Evolutionary conservation across 1,140 invertebrate species (phyloP), one percentile per base, ranked within the genome.

Genomic region (Drosophila navojoa): DNA sequence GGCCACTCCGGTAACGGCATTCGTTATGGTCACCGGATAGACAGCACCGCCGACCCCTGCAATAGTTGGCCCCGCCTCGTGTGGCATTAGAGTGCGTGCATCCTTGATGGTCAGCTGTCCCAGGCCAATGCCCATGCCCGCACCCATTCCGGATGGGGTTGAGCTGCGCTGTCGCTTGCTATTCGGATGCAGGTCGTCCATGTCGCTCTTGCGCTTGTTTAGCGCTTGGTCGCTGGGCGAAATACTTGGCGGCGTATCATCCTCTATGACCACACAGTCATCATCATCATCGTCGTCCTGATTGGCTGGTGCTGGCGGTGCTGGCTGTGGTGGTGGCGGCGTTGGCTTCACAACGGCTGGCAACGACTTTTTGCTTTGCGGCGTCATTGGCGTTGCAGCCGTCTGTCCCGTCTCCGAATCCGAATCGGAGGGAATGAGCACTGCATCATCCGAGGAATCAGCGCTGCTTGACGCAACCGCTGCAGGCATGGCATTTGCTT

Each of bases 221-320:
- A 72, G 66, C 54, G 70, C 74, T 35, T 63, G 42, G 10, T 71
- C 61, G 64, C 49, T 89, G 19, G 84, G 76, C 44, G 84, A 89
- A 77, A 60, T 89, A 74, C 67, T 87, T 69, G 85, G 85, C 35
- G 90, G 86, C 66, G 81, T 87, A 73, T 96, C 95, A 76, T 94
- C 94, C 44, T 93, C 93, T 72, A 95, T 94, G 16, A 93, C 93
- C 44, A 94, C 93, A 78, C 95, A 94, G 59, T 94, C 94, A 74
- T 94, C 94, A 80, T 94, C 93, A 66, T 92, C 92, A 53, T 92
- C 92, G 13, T 92, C 90, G 22, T 77, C 84, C 22, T 58, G 45
- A 29, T 32, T 16, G 15, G 22, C 15, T 45, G 42, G 44, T 50
- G 59, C 29, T 25, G 40, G 52, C 7, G 71, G 52, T 2, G 82